Conservation (phyloP, 2,888 invertebrate species). For the Dasypogon diadema region DNA sequence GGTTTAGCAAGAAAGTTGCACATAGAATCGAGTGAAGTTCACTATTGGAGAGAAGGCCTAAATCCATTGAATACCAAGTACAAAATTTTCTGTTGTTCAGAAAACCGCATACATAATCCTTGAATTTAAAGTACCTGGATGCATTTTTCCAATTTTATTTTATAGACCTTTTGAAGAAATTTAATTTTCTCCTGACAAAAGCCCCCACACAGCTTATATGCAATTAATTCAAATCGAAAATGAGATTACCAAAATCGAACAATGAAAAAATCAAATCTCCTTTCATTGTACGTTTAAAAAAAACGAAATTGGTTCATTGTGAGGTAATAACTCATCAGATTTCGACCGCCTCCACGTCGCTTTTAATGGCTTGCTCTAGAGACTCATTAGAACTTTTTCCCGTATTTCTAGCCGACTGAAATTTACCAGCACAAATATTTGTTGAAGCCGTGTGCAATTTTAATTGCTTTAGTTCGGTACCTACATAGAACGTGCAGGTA, state of each 20-base stretch:
- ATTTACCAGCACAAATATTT: constrained; percentile 25
- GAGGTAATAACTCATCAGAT: not conserved
- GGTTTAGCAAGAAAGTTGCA: no score
- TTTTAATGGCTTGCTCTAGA: not conserved
- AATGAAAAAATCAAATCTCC: not conserved
- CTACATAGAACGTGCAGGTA: constrained; percentile 15
- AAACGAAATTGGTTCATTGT: not conserved
- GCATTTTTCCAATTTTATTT: no score
- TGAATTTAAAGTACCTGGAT: no score
- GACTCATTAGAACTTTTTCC: constrained; percentile 4
- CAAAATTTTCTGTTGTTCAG: not conserved
- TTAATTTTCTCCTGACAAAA: no score
- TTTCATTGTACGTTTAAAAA: not conserved
- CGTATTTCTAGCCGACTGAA: constrained; percentile 8
- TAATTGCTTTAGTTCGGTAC: constrained; percentile 30
- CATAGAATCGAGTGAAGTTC: no score
- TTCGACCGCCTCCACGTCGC: not conserved
- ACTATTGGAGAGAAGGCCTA: no score
- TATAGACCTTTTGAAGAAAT: no score
- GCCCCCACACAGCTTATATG: no score
- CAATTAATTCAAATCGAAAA: no score
- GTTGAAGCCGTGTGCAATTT: constrained; percentile 11
- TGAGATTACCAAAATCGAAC: no score
- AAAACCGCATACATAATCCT: no score
- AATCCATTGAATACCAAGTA: no score